Evolutionary conservation across 2,113 vertebrate genomes (phyloP).

Genomic region (Eupsittula cactorum): DNA sequence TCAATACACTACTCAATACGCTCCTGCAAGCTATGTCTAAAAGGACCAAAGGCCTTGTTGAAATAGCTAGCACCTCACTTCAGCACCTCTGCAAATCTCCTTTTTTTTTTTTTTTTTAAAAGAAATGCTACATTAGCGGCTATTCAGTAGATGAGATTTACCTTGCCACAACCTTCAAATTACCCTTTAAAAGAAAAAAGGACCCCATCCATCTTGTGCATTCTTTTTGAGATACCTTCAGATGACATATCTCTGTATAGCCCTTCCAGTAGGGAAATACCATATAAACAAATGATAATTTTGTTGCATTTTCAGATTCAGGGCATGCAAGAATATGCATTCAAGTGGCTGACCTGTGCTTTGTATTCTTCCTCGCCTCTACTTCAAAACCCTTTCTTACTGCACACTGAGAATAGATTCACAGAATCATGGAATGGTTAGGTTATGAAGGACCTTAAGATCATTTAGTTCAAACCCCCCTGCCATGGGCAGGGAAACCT

Average conservation of each 20-base stretch:
- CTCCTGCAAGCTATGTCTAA: not conserved
- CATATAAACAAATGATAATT: not conserved
- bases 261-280: not conserved
- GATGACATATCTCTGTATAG: not conserved
- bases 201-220: not conserved
- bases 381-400: not conserved
- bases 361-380: not conserved
- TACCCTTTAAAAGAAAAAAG: not conserved
- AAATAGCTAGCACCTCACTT: not conserved
- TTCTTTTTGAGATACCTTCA: not conserved
- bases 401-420: not conserved
- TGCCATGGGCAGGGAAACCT: not conserved
- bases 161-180: not conserved
- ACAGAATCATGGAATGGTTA: not conserved
- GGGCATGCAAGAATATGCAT: not conserved
- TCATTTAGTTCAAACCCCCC: not conserved
- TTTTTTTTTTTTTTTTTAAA: not conserved
- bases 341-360: not conserved
- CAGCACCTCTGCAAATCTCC: not conserved
- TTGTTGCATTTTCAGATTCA: not conserved
- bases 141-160: not conserved
- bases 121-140: not conserved
- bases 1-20: not conserved
- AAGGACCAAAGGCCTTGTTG: not conserved
- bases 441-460: not conserved